These are phyloP conservation scores for Ypsolopha sequella DNA, from an alignment of 2,888 invertebrate genomes.

Conservation along the genomic window DNA sequence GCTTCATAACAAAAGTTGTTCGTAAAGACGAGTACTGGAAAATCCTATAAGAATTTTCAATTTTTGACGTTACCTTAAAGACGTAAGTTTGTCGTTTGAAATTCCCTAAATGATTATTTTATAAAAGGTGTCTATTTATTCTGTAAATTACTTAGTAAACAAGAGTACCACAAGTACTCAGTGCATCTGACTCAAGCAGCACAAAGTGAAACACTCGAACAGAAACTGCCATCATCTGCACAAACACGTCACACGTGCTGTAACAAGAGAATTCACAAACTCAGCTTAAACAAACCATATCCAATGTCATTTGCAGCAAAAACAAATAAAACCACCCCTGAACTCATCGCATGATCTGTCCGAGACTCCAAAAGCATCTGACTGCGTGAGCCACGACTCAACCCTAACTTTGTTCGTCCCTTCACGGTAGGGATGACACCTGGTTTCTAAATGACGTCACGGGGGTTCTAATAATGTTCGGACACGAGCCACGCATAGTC, in stretches of 20 bases:
- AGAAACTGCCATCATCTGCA: slow-evolving; percentile 8
- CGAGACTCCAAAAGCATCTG: not conserved
- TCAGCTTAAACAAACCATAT: slow-evolving; percentile 8
- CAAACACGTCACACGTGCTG: slow-evolving; percentile 7
- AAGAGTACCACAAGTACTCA: no score
- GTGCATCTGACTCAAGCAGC: no score
- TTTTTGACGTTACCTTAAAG: no score
- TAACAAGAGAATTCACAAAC: slow-evolving; percentile 7
- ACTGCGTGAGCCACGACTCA: not conserved
- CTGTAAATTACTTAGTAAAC: no score
- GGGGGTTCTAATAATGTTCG: not conserved
- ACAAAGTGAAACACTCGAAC: not conserved
- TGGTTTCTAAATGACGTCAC: not conserved
- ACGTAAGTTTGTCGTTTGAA: no score
- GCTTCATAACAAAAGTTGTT: no score
- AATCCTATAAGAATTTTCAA: no score
- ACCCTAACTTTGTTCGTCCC: not conserved
- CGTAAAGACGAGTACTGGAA: no score
- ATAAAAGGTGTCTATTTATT: no score
- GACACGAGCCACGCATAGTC: slow-evolving; percentile 4
- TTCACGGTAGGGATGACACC: not conserved
- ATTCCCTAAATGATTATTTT: no score
- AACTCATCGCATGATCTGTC: not conserved
- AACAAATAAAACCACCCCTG: slow-evolving; percentile 16
- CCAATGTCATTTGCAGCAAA: slow-evolving; percentile 16